Evolutionary conservation across 2,888 invertebrate genomes (phyloP), one percentile per base, ranked within the genome.

Genomic region (Carpatolechia fugitivella): DNA sequence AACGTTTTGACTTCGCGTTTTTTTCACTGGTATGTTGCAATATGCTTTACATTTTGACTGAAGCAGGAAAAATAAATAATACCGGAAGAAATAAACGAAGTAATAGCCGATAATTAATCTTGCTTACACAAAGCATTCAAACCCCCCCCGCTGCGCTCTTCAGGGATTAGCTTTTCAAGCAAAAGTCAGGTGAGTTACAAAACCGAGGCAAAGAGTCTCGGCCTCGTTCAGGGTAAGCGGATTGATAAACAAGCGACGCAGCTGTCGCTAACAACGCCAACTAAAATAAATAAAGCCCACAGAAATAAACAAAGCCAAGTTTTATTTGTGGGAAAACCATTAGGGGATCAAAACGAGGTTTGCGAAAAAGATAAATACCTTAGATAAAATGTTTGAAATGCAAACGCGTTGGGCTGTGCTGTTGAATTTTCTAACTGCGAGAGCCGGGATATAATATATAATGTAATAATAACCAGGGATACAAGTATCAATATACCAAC

Each of bases 311-410:
- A 84, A 80, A 75, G 72, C 70, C 69, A 69, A 79, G 79, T 80
- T 82, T 80, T 84, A 82, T 83, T 84, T 83, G 84, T 77, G 78
- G 78, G 74, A 72, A 77, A 78, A 80, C 80, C 81, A 84, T 84
- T 83, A 78, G 77, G 79, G 78, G 80, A 79, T 78, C 75, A 78
- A 75, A 74, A 72, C 70, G 72, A 72, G 70, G 70, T 69, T 74
- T 72, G 69, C 67, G 66, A 70, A 74, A 68, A 71, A 74, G 74
- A 80, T 79, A 78, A 78, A 80, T 76, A 76, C n/a, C n/a, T n/a
- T n/a, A n/a, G n/a, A n/a, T n/a, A n/a, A 72, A 76, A 76, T 74
- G 69, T 66, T 63, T 61, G 62, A 62, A 66, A 64, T 72, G 63
- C 66, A 65, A 8, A n/a, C 11, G 10, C 11, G 46, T 4, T 4